Percentiles rank a stretch among this genome's conserved stretches.
These are phyloP conservation scores for Sebastiscus albofasciatus DNA, from an alignment of 2,797 vertebrate species.

Conservation along the genomic window DNA sequence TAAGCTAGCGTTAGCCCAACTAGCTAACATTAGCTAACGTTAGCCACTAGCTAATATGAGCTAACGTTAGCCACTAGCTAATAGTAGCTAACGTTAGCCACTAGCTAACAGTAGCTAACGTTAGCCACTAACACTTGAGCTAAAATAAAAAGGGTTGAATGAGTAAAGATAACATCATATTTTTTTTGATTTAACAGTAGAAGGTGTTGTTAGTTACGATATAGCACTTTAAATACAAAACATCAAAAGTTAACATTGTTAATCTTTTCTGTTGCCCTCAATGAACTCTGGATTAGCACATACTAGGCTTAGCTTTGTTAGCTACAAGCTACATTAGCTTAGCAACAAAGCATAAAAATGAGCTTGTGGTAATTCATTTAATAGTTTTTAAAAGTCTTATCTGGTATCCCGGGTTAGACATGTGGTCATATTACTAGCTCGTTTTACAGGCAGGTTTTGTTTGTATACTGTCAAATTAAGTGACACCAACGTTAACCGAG, in stretches of 20 bases:
- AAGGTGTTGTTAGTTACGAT: accelerated
- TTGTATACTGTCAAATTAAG: neutral
- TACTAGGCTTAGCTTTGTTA: constrained; percentile 51
- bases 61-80: neutral
- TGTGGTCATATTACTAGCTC: accelerated
- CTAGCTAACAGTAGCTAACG: neutral
- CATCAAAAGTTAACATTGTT: neutral
- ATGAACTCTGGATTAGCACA: constrained; percentile 50
- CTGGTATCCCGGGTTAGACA: accelerated
- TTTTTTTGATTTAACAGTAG: neutral
- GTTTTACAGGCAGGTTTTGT: neutral
- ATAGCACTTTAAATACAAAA: accelerated
- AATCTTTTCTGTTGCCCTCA: constrained; percentile 19
- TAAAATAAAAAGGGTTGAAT: constrained; percentile 18
- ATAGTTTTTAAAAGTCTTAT: neutral
- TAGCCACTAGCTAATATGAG: constrained; percentile 3
- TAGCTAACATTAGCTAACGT: neutral
- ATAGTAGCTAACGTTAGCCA: constrained; percentile 8
- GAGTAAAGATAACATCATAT: neutral
- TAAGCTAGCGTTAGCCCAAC: neutral
- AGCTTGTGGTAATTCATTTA: constrained; percentile 17
- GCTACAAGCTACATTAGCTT: constrained; percentile 55
- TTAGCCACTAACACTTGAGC: constrained; percentile 17
- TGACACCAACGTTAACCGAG: neutral
- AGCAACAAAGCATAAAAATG: constrained; percentile 2